Evolutionary conservation across 2,113 vertebrate species (phyloP).

Genomic region (Psilopogon haemacephalus): DNA sequence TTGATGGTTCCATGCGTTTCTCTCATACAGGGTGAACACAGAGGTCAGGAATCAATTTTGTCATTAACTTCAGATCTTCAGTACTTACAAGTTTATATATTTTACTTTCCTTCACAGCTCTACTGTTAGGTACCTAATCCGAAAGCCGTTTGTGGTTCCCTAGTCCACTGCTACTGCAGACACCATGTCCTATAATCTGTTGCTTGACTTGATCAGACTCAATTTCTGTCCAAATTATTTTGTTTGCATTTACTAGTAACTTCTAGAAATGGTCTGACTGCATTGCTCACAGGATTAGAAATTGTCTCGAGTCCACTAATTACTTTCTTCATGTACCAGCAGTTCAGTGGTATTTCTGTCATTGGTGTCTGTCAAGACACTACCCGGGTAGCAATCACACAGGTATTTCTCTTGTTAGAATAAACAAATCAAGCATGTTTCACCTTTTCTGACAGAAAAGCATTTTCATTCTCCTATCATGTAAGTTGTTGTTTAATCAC

Average conservation of each 20-base stretch:
- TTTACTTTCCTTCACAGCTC: not conserved
- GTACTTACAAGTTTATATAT: not conserved
- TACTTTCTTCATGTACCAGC: not conserved
- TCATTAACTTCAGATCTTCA: not conserved
- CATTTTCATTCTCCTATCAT: not conserved
- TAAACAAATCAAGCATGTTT: not conserved
- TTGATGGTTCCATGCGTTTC: not conserved
- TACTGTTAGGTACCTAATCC: not conserved
- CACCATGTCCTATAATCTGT: not conserved
- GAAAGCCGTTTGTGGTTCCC: not conserved
- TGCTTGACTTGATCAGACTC: not conserved
- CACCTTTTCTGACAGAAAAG: not conserved
- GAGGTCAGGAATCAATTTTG: not conserved
- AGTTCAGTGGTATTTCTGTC: not conserved
- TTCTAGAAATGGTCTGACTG: not conserved
- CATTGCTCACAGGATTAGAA: not conserved
- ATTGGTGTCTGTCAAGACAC: rapidly evolving
- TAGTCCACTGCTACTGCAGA: not conserved
- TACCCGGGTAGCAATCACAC: not conserved
- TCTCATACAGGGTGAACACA: not conserved
- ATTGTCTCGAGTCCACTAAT: not conserved
- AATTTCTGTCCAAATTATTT: not conserved
- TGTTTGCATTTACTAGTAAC: not conserved
- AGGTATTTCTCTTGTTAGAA: not conserved
- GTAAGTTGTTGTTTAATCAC: not conserved